phyloP scores from a whole-genome alignment of 2,888 invertebrate species.

The Caenorhabditis sp. region DNA sequence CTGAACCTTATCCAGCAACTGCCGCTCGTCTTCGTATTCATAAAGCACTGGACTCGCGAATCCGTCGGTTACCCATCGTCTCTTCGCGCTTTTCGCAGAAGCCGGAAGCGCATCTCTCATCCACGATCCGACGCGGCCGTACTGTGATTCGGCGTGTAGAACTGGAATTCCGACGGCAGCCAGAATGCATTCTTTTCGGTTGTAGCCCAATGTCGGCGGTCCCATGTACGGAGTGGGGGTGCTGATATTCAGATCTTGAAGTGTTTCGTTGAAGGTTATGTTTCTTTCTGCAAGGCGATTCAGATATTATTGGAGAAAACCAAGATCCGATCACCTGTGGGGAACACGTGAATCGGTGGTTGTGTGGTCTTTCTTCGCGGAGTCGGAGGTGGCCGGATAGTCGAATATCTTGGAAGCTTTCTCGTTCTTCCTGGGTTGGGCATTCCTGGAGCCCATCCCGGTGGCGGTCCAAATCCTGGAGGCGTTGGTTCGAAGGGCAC shows the following conservation, averaged over 20 bases:
- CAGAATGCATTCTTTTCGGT: slow-evolving; percentile 75
- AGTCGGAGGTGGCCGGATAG: slow-evolving; percentile 58
- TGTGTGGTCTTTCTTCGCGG: slow-evolving; percentile 51
- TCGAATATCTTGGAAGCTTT: slow-evolving; percentile 64
- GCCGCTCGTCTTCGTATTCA: slow-evolving; percentile 76
- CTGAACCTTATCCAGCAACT: slow-evolving; percentile 78
- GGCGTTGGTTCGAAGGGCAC: slow-evolving; percentile 79
- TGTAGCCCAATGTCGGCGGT: slow-evolving; percentile 77
- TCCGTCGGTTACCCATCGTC: slow-evolving; percentile 78
- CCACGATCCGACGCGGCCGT: slow-evolving; percentile 78
- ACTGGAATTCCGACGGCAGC: slow-evolving; percentile 79
- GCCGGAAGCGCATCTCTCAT: slow-evolving; percentile 75
- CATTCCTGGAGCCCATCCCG: slow-evolving; percentile 77
- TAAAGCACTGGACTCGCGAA: slow-evolving; percentile 78
- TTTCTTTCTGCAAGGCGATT: slow-evolving; percentile 57
- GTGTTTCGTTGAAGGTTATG: slow-evolving; percentile 60
- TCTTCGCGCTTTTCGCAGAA: slow-evolving; percentile 60
- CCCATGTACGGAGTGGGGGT: slow-evolving; percentile 75
- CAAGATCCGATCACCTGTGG: slow-evolving; percentile 32
- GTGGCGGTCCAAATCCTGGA: slow-evolving; percentile 77
- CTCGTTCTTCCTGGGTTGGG: slow-evolving; percentile 71
- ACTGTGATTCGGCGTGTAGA: slow-evolving; percentile 78
- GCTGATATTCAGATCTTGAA: slow-evolving; percentile 63
- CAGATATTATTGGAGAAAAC: background rate
- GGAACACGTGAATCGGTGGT: slow-evolving; percentile 47